Evolutionary conservation across 1,140 invertebrate species (phyloP).

Genomic region (Apis laboriosa): DNA sequence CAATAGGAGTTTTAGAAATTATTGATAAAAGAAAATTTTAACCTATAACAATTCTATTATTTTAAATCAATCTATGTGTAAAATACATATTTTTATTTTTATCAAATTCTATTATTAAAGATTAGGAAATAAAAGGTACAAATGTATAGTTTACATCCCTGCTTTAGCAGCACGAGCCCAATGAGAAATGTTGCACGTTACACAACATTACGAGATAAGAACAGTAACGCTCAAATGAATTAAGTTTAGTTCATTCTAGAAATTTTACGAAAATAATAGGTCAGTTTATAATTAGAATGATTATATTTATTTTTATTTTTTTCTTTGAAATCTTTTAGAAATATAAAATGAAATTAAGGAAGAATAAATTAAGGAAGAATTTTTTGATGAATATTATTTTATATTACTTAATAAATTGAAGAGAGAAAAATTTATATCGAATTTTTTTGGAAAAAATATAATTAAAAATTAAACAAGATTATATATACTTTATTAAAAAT

Average conservation of each 20-base stretch:
- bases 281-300: not conserved
- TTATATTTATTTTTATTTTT: not conserved
- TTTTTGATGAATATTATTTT: not conserved
- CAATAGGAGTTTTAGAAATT: not conserved
- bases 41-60: not conserved
- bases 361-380: not conserved
- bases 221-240: not conserved
- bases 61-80: not conserved
- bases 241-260: not conserved
- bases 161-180: slow-evolving; percentile 9
- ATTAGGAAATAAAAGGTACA: not conserved
- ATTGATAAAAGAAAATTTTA: not conserved
- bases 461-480: not conserved
- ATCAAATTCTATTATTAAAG: not conserved
- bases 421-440: not conserved
- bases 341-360: not conserved
- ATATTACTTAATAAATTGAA: not conserved
- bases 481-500: slow-evolving; percentile 11
- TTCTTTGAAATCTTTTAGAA: not conserved
- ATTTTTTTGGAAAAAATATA: not conserved
- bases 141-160: not conserved
- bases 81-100: not conserved
- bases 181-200: slow-evolving; percentile 10
- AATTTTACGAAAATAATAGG: not conserved
- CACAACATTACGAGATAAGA: slow-evolving; percentile 25